A percentile compares a stretch with the other conserved stretches of the same genome.
Evolutionary conservation across 2,888 invertebrate species (phyloP).

Genomic region (Steinernema scapterisci): DNA sequence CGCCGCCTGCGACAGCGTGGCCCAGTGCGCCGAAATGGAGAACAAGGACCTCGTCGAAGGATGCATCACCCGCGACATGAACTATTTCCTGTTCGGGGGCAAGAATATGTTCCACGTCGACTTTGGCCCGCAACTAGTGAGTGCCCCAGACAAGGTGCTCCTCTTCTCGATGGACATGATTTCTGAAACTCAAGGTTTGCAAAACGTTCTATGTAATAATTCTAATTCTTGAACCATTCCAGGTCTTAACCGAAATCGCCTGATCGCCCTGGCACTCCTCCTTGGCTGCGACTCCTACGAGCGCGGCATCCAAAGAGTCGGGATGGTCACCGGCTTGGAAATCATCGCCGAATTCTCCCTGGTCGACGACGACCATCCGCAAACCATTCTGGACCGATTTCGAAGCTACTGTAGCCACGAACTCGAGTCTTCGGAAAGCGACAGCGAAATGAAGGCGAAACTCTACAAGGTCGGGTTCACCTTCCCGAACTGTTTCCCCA

Average conservation of each 20-base stretch:
- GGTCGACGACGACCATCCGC: conserved; percentile 47
- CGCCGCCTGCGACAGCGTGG: conserved; percentile 96
- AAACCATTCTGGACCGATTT: conserved; percentile 52
- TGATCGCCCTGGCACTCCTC: conserved; percentile 85
- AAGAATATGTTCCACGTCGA: conserved; percentile 83
- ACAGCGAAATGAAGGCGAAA: conserved; percentile 37
- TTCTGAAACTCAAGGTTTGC: conserved; percentile 2
- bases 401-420: conserved; percentile 14
- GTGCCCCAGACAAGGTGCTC: neutral
- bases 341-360: conserved; percentile 49
- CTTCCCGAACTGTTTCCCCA: conserved; percentile 46
- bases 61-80: conserved; percentile 95
- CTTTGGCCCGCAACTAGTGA: neutral
- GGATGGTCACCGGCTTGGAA: conserved; percentile 12
- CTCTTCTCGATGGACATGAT: conserved; percentile 13
- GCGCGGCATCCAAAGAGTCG: conserved; percentile 28
- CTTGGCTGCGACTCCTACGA: conserved; percentile 91
- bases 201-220: neutral
- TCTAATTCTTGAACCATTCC: neutral
- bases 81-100: conserved; percentile 96
- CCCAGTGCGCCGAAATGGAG: conserved; percentile 92
- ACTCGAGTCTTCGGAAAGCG: neutral
- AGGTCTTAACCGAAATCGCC: conserved; percentile 68
- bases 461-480: conserved; percentile 37
- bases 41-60: conserved; percentile 78